phyloP scores from a whole-genome alignment of 2,797 vertebrate genomes.

The Cetoscarus ocellatus region DNA sequence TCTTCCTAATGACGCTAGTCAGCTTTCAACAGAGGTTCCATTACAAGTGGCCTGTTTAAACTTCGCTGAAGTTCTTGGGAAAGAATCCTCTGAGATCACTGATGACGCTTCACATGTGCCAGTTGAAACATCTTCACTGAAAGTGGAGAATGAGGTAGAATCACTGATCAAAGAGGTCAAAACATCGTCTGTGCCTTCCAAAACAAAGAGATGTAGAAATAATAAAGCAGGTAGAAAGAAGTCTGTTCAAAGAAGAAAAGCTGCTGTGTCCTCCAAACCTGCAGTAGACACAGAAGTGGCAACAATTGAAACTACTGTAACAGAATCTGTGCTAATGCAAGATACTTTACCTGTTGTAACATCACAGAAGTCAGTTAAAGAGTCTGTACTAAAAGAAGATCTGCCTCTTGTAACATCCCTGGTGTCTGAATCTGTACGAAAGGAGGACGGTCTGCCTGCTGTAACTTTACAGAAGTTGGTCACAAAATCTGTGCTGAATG shows the following conservation, averaged over 20 bases:
- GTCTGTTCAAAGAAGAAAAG: slow-evolving; percentile 69
- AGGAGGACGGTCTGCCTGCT: too few species aligned
- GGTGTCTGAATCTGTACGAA: too few species aligned
- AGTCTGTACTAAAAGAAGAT: too few species aligned
- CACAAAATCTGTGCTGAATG: too few species aligned
- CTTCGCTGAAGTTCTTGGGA: slow-evolving; percentile 42
- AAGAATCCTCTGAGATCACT: slow-evolving; percentile 36
- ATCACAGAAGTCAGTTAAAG: too few species aligned
- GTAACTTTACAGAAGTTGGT: too few species aligned
- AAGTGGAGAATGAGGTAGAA: slow-evolving; percentile 60
- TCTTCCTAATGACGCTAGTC: slow-evolving; percentile 60
- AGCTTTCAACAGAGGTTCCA: slow-evolving; percentile 43
- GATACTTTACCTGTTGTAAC: slow-evolving; percentile 25
- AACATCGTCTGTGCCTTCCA: slow-evolving; percentile 68
- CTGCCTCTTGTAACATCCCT: too few species aligned
- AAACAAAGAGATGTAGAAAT: slow-evolving; percentile 72
- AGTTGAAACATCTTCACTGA: slow-evolving; percentile 51
- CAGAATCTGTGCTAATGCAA: slow-evolving; percentile 52
- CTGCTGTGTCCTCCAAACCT: slow-evolving; percentile 58
- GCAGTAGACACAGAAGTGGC: slow-evolving; percentile 50
- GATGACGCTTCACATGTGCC: slow-evolving; percentile 43
- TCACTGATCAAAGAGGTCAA: slow-evolving; percentile 67
- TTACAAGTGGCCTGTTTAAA: slow-evolving; percentile 29
- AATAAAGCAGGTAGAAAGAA: slow-evolving; percentile 69
- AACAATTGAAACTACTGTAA: slow-evolving; percentile 43